Conservation (phyloP, 2,797 vertebrate genomes). For the Clarias laeviceps region DNA sequence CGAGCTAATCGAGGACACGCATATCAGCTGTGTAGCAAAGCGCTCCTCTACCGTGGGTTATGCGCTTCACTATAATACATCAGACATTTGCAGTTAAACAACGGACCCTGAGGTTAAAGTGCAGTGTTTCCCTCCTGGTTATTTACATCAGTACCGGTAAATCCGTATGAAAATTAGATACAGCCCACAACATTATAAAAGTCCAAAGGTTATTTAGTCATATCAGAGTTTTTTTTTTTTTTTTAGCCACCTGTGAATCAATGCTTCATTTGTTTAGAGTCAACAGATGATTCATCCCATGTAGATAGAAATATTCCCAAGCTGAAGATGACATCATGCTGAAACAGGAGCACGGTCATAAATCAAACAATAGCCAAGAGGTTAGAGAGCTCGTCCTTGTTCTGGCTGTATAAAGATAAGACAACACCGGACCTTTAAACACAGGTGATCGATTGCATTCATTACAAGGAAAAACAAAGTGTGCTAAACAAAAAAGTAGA, state of each 20-base stretch:
- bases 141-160: not conserved
- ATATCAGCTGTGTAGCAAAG: not conserved
- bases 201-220: not conserved
- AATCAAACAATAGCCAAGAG: not conserved
- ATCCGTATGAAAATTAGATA: not conserved
- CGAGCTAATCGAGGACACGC: not conserved
- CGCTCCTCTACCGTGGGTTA: not conserved
- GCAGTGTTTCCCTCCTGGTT: not conserved
- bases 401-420: not conserved
- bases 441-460: not conserved
- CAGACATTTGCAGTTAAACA: not conserved
- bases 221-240: not conserved
- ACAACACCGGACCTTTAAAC: not conserved
- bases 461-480: not conserved
- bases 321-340: not conserved
- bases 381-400: not conserved
- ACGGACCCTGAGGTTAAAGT: not conserved
- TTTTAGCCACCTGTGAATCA: not conserved
- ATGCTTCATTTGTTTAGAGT: constrained; percentile 18
- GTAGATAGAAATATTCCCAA: constrained; percentile 1
- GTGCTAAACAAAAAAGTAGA: too few relatives aligned
- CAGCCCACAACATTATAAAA: not conserved
- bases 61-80: not conserved
- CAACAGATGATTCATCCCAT: not conserved
- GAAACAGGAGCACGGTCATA: not conserved